phyloP scores from a whole-genome alignment of 2,113 vertebrate species.

The Sylvietta virens region DNA sequence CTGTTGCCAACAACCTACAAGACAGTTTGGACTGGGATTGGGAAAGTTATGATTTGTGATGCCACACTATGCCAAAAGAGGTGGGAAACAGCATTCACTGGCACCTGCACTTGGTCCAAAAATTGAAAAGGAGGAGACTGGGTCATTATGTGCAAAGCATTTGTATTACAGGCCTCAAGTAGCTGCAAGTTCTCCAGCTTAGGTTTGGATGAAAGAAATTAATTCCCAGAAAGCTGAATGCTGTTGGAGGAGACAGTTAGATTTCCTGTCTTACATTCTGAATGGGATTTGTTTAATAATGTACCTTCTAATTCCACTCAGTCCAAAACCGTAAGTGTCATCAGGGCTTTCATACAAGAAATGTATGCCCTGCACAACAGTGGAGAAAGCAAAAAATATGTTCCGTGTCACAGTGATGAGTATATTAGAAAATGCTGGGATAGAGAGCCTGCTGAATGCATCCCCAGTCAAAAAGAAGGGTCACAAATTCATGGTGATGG shows the following conservation, averaged over 20 bases:
- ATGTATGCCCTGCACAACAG: not conserved
- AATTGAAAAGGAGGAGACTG: not conserved
- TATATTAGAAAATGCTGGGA: not conserved
- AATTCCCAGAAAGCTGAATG: not conserved
- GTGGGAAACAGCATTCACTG: not conserved
- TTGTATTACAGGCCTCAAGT: not conserved
- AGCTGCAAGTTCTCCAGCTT: not conserved
- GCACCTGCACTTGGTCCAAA: not conserved
- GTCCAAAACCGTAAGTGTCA: not conserved
- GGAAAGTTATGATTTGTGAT: constrained; percentile 19
- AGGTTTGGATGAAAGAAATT: not conserved
- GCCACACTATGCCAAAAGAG: not conserved
- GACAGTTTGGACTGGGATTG: not conserved
- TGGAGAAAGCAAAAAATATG: not conserved
- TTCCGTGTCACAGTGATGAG: not conserved
- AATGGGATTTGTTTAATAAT: not conserved
- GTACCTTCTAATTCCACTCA: not conserved
- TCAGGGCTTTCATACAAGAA: not conserved
- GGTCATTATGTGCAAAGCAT: not conserved
- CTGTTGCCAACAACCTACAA: not conserved
- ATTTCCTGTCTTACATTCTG: not conserved
- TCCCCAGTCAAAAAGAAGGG: not conserved
- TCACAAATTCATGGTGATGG: not conserved
- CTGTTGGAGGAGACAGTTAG: not conserved
- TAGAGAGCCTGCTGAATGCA: not conserved